A percentile compares a stretch with the other conserved stretches of the same genome.
Conservation (phyloP, 2,113 vertebrate species). For the Aphyosemion australe region DNA sequence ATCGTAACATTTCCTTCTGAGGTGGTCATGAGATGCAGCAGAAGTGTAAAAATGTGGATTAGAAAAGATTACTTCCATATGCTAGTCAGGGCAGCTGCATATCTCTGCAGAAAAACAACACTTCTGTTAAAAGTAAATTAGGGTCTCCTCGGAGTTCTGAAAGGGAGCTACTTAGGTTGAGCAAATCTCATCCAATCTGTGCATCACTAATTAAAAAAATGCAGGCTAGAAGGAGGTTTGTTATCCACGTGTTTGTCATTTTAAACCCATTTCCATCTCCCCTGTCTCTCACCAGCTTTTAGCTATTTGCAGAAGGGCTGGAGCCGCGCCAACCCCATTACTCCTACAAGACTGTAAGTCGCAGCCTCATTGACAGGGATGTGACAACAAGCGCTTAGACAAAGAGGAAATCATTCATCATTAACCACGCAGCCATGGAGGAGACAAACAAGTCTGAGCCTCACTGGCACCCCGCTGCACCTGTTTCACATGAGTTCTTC, state of each 20-base stretch:
- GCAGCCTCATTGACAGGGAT: conserved; percentile 58
- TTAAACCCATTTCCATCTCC: conserved; percentile 22
- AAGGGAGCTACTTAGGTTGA: conserved; percentile 32
- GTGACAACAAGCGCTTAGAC: conserved; percentile 66
- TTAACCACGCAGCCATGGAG: conserved; percentile 51
- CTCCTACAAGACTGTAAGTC: conserved; percentile 59
- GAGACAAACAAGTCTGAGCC: conserved; percentile 64
- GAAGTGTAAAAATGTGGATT: background rate
- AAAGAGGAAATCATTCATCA: conserved; percentile 70
- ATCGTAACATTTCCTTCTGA: background rate
- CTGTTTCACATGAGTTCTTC: conserved; percentile 51
- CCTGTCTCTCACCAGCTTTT: conserved; percentile 19
- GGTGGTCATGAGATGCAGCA: background rate
- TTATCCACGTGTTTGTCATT: conserved; percentile 31
- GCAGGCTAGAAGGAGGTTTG: conserved; percentile 2
- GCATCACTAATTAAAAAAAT: conserved; percentile 8
- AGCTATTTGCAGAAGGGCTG: conserved; percentile 31
- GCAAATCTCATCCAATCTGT: conserved; percentile 18
- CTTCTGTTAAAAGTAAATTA: conserved; percentile 34
- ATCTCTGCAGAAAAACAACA: conserved; percentile 1
- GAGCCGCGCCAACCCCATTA: conserved; percentile 59
- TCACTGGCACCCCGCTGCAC: conserved; percentile 17
- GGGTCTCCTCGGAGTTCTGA: conserved; percentile 13
- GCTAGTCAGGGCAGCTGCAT: background rate
- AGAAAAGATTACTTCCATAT: background rate